phyloP scores from a whole-genome alignment of 1,140 invertebrate genomes.

The Meloidogyne chitwoodi region DNA sequence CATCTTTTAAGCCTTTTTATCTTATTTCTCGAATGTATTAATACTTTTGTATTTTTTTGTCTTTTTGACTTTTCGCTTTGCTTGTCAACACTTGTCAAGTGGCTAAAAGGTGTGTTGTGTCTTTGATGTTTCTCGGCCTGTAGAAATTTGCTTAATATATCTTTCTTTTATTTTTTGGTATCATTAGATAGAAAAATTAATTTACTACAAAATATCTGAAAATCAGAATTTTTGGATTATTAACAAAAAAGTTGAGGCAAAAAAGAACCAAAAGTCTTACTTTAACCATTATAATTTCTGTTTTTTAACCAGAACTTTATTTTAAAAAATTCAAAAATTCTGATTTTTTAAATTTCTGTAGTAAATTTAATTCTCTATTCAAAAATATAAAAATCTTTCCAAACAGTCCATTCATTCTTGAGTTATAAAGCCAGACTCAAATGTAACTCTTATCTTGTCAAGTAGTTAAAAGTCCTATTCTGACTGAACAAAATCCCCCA shows the following conservation, averaged over 20 bases:
- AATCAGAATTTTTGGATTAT: background rate
- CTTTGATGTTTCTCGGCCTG: background rate
- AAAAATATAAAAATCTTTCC: background rate
- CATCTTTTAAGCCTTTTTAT: background rate
- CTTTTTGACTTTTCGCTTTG: background rate
- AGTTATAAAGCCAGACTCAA: background rate
- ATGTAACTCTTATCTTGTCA: background rate
- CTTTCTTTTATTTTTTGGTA: background rate
- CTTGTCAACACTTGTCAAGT: background rate
- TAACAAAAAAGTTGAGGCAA: background rate
- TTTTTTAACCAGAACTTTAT: background rate
- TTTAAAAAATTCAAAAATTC: background rate
- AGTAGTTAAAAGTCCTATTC: background rate
- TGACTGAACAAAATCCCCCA: background rate
- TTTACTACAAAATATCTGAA: background rate
- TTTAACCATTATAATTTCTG: background rate
- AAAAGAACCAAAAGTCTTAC: background rate
- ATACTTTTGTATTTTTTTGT: background rate
- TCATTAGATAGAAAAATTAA: background rate
- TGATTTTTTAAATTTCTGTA: background rate
- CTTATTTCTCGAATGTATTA: background rate
- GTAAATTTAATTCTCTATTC: background rate
- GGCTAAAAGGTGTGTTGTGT: background rate
- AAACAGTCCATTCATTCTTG: background rate
- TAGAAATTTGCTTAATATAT: background rate